phyloP scores from a whole-genome alignment of 2,113 vertebrate genomes.

The Crotalus viridis region DNA sequence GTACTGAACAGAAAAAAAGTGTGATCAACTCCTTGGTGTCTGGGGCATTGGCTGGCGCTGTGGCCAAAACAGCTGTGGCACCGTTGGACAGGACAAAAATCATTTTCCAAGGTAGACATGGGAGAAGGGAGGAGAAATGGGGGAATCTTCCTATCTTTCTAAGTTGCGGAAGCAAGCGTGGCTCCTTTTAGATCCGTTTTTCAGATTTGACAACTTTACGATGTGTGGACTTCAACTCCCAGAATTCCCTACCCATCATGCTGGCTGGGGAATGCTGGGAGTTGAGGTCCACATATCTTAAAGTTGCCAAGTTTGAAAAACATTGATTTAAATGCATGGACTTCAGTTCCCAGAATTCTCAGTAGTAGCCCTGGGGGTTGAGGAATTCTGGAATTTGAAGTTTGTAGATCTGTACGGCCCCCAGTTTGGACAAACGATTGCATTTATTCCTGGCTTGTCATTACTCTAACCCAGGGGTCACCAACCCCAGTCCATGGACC shows the following conservation, averaged over 20 bases:
- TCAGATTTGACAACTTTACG: no score
- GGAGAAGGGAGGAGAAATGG: neutral
- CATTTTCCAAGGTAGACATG: slow-evolving; percentile 90
- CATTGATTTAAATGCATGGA: neutral
- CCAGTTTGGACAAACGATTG: neutral
- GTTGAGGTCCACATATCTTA: neutral
- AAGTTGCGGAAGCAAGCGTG: neutral
- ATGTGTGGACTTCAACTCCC: no score
- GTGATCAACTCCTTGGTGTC: slow-evolving; percentile 87
- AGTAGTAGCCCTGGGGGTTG: neutral
- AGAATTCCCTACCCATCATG: no score
- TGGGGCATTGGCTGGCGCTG: slow-evolving; percentile 90
- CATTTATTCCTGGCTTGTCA: neutral
- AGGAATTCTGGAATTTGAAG: neutral
- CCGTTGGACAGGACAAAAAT: slow-evolving; percentile 98
- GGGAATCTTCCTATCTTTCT: neutral
- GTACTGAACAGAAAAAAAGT: slow-evolving; percentile 71
- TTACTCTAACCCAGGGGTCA: neutral
- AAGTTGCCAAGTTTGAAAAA: neutral
- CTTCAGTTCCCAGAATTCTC: neutral
- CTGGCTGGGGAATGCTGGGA: no score
- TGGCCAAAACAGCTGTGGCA: slow-evolving; percentile 94
- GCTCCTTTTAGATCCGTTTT: neutral
- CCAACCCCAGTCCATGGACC: no score
- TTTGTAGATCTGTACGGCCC: neutral